Percentiles rank a stretch among this genome's conserved stretches.
phyloP scores from a whole-genome alignment of 53 echinoderm and acorn worm genomes.

The Crossaster papposus region DNA sequence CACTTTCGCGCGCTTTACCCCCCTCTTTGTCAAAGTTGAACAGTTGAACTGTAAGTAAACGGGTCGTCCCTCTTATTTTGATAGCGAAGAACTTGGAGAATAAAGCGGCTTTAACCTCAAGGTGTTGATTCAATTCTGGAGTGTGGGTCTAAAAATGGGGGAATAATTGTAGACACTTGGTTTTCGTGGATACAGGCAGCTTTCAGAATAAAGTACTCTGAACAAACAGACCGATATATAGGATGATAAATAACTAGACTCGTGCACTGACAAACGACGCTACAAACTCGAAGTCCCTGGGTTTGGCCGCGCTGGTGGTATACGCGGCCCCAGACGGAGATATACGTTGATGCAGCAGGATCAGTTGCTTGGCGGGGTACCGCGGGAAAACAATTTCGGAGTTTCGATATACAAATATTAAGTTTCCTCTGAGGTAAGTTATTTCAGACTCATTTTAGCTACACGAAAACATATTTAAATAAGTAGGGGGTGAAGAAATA shows the following conservation, averaged over 20 bases:
- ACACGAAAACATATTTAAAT: not conserved
- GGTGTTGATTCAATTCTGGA: constrained; percentile 43
- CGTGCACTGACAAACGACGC: not conserved
- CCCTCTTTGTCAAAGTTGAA: constrained; percentile 2
- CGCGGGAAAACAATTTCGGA: not conserved
- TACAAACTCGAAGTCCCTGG: not conserved
- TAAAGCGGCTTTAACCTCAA: constrained; percentile 38
- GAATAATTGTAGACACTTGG: not conserved
- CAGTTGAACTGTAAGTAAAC: constrained; percentile 46
- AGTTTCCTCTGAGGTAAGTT: not conserved
- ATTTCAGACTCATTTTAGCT: not conserved
- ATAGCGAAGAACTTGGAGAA: constrained; percentile 26
- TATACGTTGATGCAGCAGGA: too few relatives aligned
- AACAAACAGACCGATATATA: constrained; percentile 9
- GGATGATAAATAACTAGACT: not conserved
- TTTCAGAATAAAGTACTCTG: not conserved
- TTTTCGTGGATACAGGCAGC: not conserved
- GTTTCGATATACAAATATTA: not conserved
- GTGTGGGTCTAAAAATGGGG: not conserved
- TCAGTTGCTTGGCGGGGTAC: not conserved
- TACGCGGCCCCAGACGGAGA: too few relatives aligned
- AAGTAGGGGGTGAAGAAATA: too few relatives aligned
- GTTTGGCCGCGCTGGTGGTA: not conserved
- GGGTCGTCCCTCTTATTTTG: constrained; percentile 45
- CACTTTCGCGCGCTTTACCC: constrained; percentile 3